phyloP scores from a whole-genome alignment of 2,888 invertebrate species.

The Auanema freiburgensis region DNA sequence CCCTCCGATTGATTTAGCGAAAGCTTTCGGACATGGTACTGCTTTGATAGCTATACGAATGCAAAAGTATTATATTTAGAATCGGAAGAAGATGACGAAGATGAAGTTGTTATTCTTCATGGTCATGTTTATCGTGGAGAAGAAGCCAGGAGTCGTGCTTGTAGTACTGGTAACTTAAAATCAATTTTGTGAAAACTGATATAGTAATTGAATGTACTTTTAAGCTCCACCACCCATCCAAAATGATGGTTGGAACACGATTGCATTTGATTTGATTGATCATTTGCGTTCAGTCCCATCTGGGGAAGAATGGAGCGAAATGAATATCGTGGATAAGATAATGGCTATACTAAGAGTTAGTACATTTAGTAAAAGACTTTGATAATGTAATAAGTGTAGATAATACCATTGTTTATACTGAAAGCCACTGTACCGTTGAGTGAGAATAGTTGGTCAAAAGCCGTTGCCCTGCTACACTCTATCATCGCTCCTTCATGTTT shows the following conservation, averaged over 20 bases:
- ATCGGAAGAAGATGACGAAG: conserved; percentile 14
- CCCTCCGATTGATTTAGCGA: conserved; percentile 16
- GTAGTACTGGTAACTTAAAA: conserved; percentile 24
- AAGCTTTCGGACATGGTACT: conserved; percentile 16
- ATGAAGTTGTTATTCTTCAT: conserved; percentile 41
- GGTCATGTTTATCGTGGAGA: conserved; percentile 39
- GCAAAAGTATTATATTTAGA: too few species aligned
- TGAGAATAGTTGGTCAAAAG: conserved; percentile 70
- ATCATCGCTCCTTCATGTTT: conserved; percentile 66
- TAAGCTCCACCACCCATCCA: conserved; percentile 13
- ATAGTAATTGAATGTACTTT: neutral
- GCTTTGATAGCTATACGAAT: too few species aligned
- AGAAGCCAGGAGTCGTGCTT: conserved; percentile 41
- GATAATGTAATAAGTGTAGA: conserved; percentile 60
- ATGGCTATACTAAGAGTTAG: conserved; percentile 10
- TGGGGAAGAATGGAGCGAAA: conserved; percentile 17
- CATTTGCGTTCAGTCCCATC: conserved; percentile 13
- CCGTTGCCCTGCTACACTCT: conserved; percentile 70
- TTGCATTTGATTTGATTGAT: conserved; percentile 7
- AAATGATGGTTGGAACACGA: conserved; percentile 11
- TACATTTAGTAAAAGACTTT: neutral
- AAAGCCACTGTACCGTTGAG: conserved; percentile 71
- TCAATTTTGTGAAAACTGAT: neutral
- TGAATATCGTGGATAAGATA: conserved; percentile 15
- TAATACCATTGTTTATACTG: conserved; percentile 69